Evolutionary conservation across 2,113 vertebrate genomes (phyloP), one percentile per base, ranked within the genome.

Genomic region (Hyperopisus bebe): DNA sequence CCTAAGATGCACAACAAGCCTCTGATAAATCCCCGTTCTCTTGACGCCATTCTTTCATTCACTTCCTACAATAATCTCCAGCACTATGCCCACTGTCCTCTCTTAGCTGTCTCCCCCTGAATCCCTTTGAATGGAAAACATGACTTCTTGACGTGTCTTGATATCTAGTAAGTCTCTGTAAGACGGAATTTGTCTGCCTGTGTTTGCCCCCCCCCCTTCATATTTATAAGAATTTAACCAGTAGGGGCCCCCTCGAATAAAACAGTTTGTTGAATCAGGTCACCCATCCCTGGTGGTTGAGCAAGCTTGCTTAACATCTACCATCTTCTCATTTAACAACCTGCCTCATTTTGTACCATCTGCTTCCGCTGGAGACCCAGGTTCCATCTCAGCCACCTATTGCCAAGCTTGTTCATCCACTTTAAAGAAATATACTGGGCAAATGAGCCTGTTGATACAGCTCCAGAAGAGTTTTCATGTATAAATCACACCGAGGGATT

Each of bases 351-450:
- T 89, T 89, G 66, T 55, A 53, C 74, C 88, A 55, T 55, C 70
- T 89, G 88, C 35, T 89, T 10, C 74, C 11, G 7, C 74, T 82
- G 50, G 47, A 82, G 46, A 31, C 31, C 27, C 74, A 19, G 74
- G 74, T 24, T 82, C 50, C 88, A 89, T 82, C 88, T 82, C 35
- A 48, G 88, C 74, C 48, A 89, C 74, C 21, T 82, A 51, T 46
- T 89, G 47, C 13, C 88, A 89, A 15, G 19, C 88, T 55, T 62
- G 48, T 55, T 77, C 44, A 77, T 82, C 46, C 48, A 55, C 88
- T 80, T 89, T 88, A 87, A 87, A 88, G 87, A 90, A 88, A 91
- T 92, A 90, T 90, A 89, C 93, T 93, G 92, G 90, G 90, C 55
- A 88, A 70, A 80, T 88, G 91, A 92, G 90, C 91, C 84, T 82